A percentile compares a stretch with the other conserved stretches of the same genome.
Conservation (phyloP, 2,797 vertebrate genomes). For the Falco peregrinus region DNA sequence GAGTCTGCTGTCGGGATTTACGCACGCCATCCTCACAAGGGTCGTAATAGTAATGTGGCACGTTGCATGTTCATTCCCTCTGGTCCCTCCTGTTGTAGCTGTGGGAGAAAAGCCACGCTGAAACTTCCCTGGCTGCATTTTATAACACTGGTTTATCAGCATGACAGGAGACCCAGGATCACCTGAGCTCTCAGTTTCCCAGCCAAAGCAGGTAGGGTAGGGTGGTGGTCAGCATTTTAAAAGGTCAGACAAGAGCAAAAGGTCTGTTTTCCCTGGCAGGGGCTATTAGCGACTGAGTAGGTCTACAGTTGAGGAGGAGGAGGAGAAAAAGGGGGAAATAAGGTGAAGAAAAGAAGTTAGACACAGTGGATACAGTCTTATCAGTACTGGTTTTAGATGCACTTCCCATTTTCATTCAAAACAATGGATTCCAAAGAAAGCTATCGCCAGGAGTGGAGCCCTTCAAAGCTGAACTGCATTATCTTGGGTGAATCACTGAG, state of each 20-base stretch:
- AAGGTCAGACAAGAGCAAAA: background rate
- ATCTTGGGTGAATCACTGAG: constrained; percentile 31
- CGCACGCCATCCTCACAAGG: rapidly evolving
- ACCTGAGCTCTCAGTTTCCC: background rate
- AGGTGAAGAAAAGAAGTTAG: background rate
- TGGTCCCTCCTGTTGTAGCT: background rate
- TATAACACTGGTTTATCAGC: background rate
- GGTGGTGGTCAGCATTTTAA: background rate
- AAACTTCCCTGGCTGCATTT: background rate
- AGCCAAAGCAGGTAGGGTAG: background rate
- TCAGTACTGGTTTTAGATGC: background rate
- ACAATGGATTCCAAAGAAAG: constrained; percentile 41
- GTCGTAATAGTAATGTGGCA: background rate
- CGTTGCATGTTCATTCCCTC: background rate
- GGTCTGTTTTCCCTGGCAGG: background rate
- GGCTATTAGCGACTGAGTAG: background rate
- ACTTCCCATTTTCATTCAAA: constrained; percentile 14
- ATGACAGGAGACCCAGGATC: too few species aligned
- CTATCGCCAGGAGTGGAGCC: constrained; percentile 15
- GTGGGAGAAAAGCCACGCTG: background rate
- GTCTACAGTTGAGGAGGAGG: background rate
- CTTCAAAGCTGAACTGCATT: constrained; percentile 18
- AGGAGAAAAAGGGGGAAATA: background rate
- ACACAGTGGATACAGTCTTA: background rate
- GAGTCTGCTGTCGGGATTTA: background rate